Base-by-base conservation (phyloP, 1,140 invertebrate genomes). In the Drosophila ercepeae region DNA sequence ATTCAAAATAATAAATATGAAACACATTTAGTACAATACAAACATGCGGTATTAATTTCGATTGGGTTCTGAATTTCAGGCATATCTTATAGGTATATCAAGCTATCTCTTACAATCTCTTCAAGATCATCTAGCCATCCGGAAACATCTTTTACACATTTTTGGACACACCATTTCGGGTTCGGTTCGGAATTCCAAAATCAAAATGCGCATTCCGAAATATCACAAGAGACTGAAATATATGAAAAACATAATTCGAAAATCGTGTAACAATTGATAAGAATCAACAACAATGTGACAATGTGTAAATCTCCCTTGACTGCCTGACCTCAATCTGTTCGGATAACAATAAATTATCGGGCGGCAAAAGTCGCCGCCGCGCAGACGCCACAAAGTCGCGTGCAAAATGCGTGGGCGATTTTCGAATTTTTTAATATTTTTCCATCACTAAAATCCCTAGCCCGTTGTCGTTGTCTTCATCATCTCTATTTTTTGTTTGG, bases 1-100 rank as follows among this genome's bases (percentile, higher is more conserved):
- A 91, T 83, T 89, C 81, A 90, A 86, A 89, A 91, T 89, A 91
- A 90, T 90, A 91, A 90, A 91, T 89, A 91, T 90, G 89, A 90
- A 89, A 91, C 83, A 89, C 88, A 78, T 91, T 89, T 91, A 90
- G 89, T 91, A 91, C 89, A 91, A 91, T 91, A 91, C 89, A 90
- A 90, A 89, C 81, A 73, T 90, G 89, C 65, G 53, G 67, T 90
- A 89, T 76, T 90, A 75, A 89, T 82, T 89, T 74, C 29, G 32
- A 13, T n/a, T n/a, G n/a, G n/a, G n/a, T n/a, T n/a, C n/a, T n/a
- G n/a, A n/a, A n/a, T n/a, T n/a, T n/a, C n/a, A n/a, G n/a, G n/a
- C n/a, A n/a, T n/a, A n/a, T n/a, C n/a, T n/a, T n/a, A n/a, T n/a
- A n/a, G n/a, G n/a, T n/a, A n/a, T n/a, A n/a, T n/a, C n/a, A n/a